A percentile compares a stretch with the other conserved stretches of the same genome.
Conservation (phyloP, 2,113 vertebrate genomes). For the Pelobates fuscus region DNA sequence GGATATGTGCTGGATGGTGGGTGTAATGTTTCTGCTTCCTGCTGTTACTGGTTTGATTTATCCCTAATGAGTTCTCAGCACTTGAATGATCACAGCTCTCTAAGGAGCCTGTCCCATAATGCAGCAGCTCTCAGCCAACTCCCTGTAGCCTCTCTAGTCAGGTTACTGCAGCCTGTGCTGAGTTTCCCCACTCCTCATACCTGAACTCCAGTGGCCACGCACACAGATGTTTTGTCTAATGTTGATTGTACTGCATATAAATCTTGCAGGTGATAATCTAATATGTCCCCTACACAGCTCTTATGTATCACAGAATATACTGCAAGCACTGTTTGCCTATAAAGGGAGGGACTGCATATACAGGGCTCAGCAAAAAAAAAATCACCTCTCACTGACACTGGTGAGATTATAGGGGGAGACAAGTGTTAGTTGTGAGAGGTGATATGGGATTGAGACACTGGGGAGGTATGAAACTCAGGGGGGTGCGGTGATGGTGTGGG, state of each 20-base stretch:
- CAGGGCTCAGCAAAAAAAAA: too few relatives aligned
- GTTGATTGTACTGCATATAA: neutral
- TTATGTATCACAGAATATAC: neutral
- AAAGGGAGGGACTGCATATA: too few relatives aligned
- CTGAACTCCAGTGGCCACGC: neutral
- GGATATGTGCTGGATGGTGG: constrained; percentile 28
- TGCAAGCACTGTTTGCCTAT: neutral
- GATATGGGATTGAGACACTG: too few relatives aligned
- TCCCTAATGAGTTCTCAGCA: constrained; percentile 68
- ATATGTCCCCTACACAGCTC: neutral
- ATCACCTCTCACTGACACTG: too few relatives aligned
- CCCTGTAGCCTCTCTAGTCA: constrained; percentile 4
- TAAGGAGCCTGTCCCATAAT: constrained; percentile 47
- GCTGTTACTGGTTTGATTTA: constrained; percentile 65
- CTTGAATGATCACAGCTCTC: constrained; percentile 66
- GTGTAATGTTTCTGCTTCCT: constrained; percentile 52
- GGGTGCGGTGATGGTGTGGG: too few relatives aligned
- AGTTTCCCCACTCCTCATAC: neutral
- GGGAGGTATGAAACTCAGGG: too few relatives aligned
- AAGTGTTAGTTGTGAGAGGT: too few relatives aligned
- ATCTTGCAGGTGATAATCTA: neutral
- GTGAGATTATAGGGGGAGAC: too few relatives aligned
- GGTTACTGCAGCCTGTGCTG: neutral
- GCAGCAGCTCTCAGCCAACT: constrained; percentile 35
- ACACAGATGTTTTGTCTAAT: neutral